Conservation (phyloP, 1,140 invertebrate genomes). For the Homarus americanus region DNA sequence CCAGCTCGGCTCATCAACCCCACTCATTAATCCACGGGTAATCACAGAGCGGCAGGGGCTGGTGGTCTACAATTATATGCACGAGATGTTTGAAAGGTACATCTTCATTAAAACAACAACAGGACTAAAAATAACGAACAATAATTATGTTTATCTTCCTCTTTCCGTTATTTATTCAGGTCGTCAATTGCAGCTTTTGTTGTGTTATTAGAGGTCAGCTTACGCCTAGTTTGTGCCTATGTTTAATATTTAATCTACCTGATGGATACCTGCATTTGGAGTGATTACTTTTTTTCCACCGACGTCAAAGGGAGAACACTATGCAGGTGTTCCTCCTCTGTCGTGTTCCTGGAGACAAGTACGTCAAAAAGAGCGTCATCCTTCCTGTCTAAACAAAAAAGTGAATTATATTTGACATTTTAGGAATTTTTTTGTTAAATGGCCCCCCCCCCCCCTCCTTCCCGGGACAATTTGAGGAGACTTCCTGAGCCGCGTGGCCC, state of each 20-base stretch:
- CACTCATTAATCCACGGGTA: neutral
- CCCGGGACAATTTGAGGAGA: neutral
- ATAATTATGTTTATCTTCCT: neutral
- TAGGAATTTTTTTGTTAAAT: neutral
- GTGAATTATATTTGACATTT: neutral
- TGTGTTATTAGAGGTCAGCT: neutral
- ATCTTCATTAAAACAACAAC: neutral
- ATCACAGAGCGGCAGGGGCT: neutral
- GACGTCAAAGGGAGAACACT: neutral
- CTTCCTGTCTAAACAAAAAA: neutral
- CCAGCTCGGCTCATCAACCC: neutral
- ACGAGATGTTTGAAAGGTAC: neutral
- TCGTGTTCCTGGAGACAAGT: neutral
- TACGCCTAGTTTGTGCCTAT: neutral
- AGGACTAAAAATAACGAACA: neutral
- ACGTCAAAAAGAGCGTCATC: neutral
- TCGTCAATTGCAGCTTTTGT: constrained; percentile 6
- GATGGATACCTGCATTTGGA: neutral
- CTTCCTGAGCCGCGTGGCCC: neutral
- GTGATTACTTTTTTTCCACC: neutral
- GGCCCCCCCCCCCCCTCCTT: neutral
- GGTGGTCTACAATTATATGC: neutral
- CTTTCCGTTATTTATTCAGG: neutral
- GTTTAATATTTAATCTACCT: neutral
- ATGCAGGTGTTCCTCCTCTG: neutral